Conservation (phyloP, 2,888 invertebrate genomes). For the Merodon equestris region DNA sequence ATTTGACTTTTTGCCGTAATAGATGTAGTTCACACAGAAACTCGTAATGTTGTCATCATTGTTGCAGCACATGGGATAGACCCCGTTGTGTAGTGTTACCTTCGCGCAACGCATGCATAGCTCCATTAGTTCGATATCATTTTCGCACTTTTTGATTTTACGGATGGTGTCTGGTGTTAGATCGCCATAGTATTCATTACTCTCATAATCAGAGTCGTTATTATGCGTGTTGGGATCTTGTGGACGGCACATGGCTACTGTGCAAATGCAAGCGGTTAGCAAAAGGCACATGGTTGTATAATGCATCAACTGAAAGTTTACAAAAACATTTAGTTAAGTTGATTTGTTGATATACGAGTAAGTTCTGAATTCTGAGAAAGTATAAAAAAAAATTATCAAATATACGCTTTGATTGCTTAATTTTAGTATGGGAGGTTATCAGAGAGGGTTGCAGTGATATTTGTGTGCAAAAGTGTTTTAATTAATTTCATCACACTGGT, state of each 20-base stretch:
- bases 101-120: constrained; percentile 81
- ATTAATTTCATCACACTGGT: too few relatives aligned
- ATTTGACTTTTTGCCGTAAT: constrained; percentile 74
- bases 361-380: background rate
- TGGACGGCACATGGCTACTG: constrained; percentile 44
- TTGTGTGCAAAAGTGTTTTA: background rate
- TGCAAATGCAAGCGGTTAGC: constrained; percentile 20
- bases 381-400: background rate
- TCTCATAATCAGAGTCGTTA: constrained; percentile 64
- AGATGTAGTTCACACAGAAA: constrained; percentile 80
- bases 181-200: constrained; percentile 74
- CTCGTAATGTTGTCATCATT: constrained; percentile 79
- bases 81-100: constrained; percentile 79
- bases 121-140: constrained; percentile 75
- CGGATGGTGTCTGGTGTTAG: constrained; percentile 73
- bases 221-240: constrained; percentile 35
- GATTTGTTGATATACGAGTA: background rate
- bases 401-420: constrained; percentile 9
- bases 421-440: constrained; percentile 45
- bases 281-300: constrained; percentile 17
- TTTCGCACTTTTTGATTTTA: constrained; percentile 75
- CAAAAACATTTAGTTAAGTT: too few relatives aligned
- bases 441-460: constrained; percentile 22
- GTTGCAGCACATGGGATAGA: constrained; percentile 81
- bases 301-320: constrained; percentile 34